phyloP scores from a whole-genome alignment of 2,113 vertebrate species.

The Crotalus viridis region DNA sequence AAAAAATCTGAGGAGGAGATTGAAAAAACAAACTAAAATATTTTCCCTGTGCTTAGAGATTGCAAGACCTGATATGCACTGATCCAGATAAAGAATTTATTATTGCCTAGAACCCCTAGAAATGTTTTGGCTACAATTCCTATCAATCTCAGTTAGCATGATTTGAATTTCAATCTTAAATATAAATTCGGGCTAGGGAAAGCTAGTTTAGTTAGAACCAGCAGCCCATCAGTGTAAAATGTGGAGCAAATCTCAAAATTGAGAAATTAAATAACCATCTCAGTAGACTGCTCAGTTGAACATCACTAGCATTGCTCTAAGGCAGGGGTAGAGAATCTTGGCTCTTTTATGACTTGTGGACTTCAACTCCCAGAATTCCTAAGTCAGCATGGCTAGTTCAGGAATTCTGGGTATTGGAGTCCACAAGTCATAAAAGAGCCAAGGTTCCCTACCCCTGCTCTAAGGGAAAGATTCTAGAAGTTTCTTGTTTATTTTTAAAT shows the following conservation, averaged over 20 bases:
- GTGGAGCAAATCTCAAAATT: background rate
- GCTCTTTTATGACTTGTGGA: too few relatives aligned
- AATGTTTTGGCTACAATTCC: background rate
- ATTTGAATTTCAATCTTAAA: background rate
- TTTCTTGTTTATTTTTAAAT: background rate
- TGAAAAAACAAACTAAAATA: background rate
- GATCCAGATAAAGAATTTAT: background rate
- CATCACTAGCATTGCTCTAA: background rate
- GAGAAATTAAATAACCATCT: background rate
- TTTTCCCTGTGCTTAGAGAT: background rate
- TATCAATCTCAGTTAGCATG: background rate
- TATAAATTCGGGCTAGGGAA: background rate
- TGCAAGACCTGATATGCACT: background rate
- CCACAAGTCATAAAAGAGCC: too few relatives aligned
- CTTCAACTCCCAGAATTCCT: too few relatives aligned
- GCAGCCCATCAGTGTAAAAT: background rate
- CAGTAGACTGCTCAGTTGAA: background rate
- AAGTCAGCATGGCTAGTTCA: too few relatives aligned
- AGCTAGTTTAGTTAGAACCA: background rate
- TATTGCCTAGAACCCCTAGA: background rate
- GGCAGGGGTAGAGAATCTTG: too few relatives aligned
- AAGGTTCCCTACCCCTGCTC: too few relatives aligned
- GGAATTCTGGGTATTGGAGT: too few relatives aligned
- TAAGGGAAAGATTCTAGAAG: background rate
- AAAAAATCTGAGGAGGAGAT: background rate